Conservation (phyloP, 2,113 vertebrate genomes). For the Apistogramma diplotaenia region DNA sequence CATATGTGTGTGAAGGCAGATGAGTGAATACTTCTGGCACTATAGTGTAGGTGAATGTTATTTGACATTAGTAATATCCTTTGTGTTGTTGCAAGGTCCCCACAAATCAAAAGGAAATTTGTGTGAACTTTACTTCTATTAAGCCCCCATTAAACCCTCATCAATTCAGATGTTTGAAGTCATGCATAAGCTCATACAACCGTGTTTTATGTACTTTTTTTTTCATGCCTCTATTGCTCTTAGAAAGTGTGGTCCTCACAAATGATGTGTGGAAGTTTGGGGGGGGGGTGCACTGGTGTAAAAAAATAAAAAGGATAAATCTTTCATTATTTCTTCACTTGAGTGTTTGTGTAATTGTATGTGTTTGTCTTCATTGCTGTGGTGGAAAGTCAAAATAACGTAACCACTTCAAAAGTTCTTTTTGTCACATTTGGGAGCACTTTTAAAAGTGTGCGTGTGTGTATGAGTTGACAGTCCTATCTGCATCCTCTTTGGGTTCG, state of each 20-base stretch:
- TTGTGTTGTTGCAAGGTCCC: background rate
- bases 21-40: no score
- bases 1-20: no score
- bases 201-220: accelerated
- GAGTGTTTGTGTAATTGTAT: background rate
- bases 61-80: background rate
- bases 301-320: background rate
- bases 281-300: accelerated
- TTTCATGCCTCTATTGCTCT: background rate
- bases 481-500: slow-evolving; percentile 83
- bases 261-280: background rate
- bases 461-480: slow-evolving; percentile 72
- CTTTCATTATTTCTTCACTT: slow-evolving; percentile 33
- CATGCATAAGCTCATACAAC: background rate
- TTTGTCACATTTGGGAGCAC: background rate
- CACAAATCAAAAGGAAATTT: background rate
- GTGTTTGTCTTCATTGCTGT: slow-evolving; percentile 8
- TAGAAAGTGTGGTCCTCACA: background rate
- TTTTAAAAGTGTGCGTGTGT: background rate
- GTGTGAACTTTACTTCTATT: background rate
- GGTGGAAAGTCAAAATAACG: background rate
- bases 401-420: background rate
- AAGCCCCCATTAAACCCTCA: background rate
- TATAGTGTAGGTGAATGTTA: background rate
- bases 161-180: background rate